Conservation (phyloP, 2,113 vertebrate genomes). For the Athene cunicularia region DNA sequence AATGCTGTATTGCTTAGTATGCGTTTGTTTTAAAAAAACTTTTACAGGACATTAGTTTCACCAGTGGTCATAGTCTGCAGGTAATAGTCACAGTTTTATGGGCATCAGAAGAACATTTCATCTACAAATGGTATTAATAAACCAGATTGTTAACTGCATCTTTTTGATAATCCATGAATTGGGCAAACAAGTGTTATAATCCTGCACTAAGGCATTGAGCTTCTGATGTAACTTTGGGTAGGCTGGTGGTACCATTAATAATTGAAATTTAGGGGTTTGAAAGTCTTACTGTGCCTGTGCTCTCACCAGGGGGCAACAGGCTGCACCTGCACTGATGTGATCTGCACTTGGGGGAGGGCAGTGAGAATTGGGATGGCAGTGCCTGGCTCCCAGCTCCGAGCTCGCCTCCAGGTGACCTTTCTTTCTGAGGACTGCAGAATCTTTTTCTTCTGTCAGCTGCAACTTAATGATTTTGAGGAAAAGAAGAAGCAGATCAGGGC, state of each 20-base stretch:
- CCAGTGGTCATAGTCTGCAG: not conserved
- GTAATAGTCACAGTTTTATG: not conserved
- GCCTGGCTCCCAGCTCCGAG: not conserved
- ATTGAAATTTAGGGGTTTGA: not conserved
- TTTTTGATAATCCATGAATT: not conserved
- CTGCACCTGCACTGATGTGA: not conserved
- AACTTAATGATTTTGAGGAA: not conserved
- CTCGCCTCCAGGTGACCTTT: not conserved
- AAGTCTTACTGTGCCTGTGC: not conserved
- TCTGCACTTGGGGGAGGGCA: rapidly evolving
- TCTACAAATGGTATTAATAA: not conserved
- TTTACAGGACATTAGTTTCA: not conserved
- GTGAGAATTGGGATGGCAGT: not conserved
- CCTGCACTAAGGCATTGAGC: not conserved
- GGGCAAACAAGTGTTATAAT: not conserved
- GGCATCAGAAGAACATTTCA: not conserved
- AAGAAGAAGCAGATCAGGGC: not conserved
- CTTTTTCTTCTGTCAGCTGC: not conserved
- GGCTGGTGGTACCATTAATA: not conserved
- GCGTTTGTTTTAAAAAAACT: not conserved
- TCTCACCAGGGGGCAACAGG: not conserved
- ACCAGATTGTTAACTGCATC: too few species aligned
- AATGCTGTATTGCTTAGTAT: not conserved
- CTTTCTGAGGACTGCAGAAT: not conserved
- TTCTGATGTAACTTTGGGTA: not conserved